Conservation (phyloP, 2,888 invertebrate species). For the Acrocera orbiculus region DNA sequence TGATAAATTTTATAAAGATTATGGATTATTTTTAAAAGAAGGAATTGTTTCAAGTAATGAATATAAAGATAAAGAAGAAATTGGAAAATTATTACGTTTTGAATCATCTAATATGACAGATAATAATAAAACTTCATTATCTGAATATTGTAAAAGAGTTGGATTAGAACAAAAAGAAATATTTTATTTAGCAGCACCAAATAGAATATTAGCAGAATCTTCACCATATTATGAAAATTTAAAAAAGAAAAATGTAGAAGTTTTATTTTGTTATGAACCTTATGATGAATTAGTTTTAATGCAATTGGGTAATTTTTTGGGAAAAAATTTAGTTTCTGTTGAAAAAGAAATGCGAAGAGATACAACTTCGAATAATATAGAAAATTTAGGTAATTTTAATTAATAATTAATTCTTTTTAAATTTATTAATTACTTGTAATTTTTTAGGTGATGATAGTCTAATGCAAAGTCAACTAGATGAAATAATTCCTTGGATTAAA, state of each 20-base stretch:
- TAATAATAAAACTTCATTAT: slow-evolving; percentile 55
- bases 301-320: slow-evolving; percentile 62
- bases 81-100: slow-evolving; percentile 75
- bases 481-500: slow-evolving; percentile 63
- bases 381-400: slow-evolving; percentile 34
- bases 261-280: slow-evolving; percentile 90
- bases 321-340: slow-evolving; percentile 61
- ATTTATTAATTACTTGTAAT: background rate
- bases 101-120: slow-evolving; percentile 67
- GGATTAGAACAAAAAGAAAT: slow-evolving; percentile 68
- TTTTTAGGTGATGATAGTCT: slow-evolving; percentile 44
- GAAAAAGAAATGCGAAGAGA: slow-evolving; percentile 84
- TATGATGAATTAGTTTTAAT: slow-evolving; percentile 90
- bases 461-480: slow-evolving; percentile 55
- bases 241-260: slow-evolving; percentile 73
- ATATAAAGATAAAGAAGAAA: slow-evolving; percentile 72
- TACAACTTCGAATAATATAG: slow-evolving; percentile 37
- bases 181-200: slow-evolving; percentile 87
- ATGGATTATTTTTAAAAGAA: slow-evolving; percentile 85
- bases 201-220: slow-evolving; percentile 77
- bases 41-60: slow-evolving; percentile 77
- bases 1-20: slow-evolving; percentile 76
- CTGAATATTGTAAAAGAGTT: slow-evolving; percentile 63
- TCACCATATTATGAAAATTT: slow-evolving; percentile 92
- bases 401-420: background rate